Base-by-base conservation (phyloP, 1,140 invertebrate genomes). In the Caenorhabditis remanei region DNA sequence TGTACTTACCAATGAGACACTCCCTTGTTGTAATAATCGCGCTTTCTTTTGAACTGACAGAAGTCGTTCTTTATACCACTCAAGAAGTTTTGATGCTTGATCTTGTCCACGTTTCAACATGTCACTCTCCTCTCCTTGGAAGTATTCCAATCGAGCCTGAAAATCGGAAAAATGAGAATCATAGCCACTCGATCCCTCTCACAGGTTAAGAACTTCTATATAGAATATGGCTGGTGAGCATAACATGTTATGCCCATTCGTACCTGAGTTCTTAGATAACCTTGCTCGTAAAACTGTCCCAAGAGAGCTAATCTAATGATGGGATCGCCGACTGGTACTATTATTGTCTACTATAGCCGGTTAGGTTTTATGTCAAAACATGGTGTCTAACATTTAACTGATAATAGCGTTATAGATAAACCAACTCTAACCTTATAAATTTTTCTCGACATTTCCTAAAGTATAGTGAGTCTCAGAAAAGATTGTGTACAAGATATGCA, bases 1-100 rank as follows among this genome's bases (percentile, higher is more conserved):
- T 46, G 19, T n/a, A 88, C 89, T 87, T 48, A 91, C 90, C 89
- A 91, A 75, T 19, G 91, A 90, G 19, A 91, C 91, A 90, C 92
- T 91, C 48, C 91, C 91, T 79, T 90, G 88, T 43, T 90, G 71
- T 14, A 91, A 61, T 58, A 91, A 87, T 14, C 85, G 46, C 58
- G 85, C 86, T 84, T 91, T 79, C 63, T 90, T 92, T 21, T 85
- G 63, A 14, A 85, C 55, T 32, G 85, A 50, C 11, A 71, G 11
- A 1, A 85, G 63, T 24, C 85, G 65, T 21, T 85, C 85, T 19
- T 85, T 85, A 24, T 61, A 85, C 85, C 85, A 85, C 8, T 85
- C 85, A 3, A 50, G 32, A 14, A 85, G 85, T 85, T 63, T 58
- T n/a, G 58, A 13, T 32, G 63, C 67, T 58, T 65, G 63, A 40